phyloP scores from a whole-genome alignment of 2,797 vertebrate genomes.

The Hydrocynus forskahlii region DNA sequence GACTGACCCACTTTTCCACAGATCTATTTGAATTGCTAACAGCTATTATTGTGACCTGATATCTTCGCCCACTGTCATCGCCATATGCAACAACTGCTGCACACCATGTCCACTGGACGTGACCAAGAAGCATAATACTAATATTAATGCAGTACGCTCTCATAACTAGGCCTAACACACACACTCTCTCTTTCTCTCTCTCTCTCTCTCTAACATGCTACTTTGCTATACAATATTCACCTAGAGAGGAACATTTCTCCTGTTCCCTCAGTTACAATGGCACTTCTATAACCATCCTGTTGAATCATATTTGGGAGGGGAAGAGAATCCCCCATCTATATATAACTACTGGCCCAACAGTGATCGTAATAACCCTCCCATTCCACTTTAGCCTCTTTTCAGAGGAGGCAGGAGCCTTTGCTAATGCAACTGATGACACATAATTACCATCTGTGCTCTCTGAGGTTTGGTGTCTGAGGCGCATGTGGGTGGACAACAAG shows the following conservation, averaged over 20 bases:
- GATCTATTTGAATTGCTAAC: slow-evolving; percentile 27
- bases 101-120: not conserved
- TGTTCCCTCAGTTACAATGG: slow-evolving; percentile 19
- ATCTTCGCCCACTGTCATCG: slow-evolving; percentile 35
- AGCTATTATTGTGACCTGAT: slow-evolving; percentile 44
- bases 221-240: not conserved
- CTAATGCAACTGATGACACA: slow-evolving; percentile 51
- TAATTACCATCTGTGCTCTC: slow-evolving; percentile 56
- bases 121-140: slow-evolving; percentile 16
- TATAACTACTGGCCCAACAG: slow-evolving; percentile 28
- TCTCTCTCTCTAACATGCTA: not conserved
- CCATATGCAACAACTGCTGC: slow-evolving; percentile 15
- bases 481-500: slow-evolving; percentile 48
- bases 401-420: slow-evolving; percentile 59
- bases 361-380: slow-evolving; percentile 37
- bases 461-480: slow-evolving; percentile 50
- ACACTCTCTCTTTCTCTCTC: not conserved
- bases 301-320: slow-evolving; percentile 41
- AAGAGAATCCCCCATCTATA: slow-evolving; percentile 28
- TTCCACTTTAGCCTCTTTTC: slow-evolving; percentile 49
- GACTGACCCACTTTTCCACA: slow-evolving; percentile 48
- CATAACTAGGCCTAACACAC: slow-evolving; percentile 23
- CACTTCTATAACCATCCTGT: slow-evolving; percentile 16
- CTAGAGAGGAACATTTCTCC: slow-evolving; percentile 21
- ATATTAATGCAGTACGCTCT: slow-evolving; percentile 13